These are phyloP conservation scores for Blera fallax DNA, from an alignment of 2,888 invertebrate genomes.

Conservation along the genomic window DNA sequence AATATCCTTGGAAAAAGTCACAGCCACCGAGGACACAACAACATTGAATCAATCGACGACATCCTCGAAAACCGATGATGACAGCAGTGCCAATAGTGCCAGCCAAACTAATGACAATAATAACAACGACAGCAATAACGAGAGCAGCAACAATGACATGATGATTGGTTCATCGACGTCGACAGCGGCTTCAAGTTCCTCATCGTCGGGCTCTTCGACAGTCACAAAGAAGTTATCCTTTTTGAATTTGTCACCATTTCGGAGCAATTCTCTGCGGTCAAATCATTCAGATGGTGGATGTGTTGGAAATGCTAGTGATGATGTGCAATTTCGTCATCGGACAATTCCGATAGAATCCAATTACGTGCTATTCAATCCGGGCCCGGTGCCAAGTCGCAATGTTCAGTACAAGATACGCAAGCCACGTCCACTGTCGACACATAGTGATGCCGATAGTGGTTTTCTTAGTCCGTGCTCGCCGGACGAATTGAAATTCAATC, in stretches of 20 bases:
- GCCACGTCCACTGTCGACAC: conserved; percentile 80
- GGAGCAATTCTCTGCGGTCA: conserved; percentile 74
- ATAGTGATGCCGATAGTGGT: conserved; percentile 86
- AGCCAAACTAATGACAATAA: conserved; percentile 63
- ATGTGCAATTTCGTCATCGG: conserved; percentile 78
- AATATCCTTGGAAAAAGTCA: conserved; percentile 67
- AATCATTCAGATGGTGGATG: conserved; percentile 68
- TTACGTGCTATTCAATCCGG: conserved; percentile 81
- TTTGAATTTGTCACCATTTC: conserved; percentile 79
- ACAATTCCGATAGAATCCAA: conserved; percentile 81
- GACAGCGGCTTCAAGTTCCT: conserved; percentile 73
- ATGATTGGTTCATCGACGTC: conserved; percentile 76
- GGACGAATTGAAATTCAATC: conserved; percentile 82
- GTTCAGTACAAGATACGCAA: conserved; percentile 81
- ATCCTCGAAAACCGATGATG: conserved; percentile 63
- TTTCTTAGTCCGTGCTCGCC: conserved; percentile 86
- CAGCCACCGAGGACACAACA: conserved; percentile 19
- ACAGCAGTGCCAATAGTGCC: conserved; percentile 55
- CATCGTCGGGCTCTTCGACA: conserved; percentile 74
- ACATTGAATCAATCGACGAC: conserved; percentile 67
- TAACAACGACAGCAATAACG: conserved; percentile 75
- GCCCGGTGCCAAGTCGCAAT: conserved; percentile 80
- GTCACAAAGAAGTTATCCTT: conserved; percentile 79
- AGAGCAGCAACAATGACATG: conserved; percentile 77
- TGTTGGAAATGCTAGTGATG: conserved; percentile 54